Percentiles rank a stretch among this genome's conserved stretches.
Conservation (phyloP, 1,140 invertebrate species). For the Melipona quadrifasciata region DNA sequence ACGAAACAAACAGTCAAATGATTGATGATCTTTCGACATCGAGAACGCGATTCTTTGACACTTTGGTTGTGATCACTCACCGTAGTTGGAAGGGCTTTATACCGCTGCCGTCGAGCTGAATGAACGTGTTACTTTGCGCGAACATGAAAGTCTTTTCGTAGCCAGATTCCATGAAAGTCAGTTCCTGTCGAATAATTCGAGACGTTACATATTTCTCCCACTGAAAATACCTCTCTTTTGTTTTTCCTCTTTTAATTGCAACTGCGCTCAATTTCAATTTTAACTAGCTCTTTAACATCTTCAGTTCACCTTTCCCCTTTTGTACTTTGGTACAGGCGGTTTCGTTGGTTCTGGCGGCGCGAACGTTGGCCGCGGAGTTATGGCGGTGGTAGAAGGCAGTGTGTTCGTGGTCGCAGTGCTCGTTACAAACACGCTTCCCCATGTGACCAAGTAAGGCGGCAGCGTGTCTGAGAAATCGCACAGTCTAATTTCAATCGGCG, state of each 20-base stretch:
- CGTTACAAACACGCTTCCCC: slow-evolving; percentile 78
- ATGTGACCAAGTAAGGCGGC: slow-evolving; percentile 80
- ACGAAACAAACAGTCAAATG: too few species aligned
- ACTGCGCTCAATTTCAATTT: too few species aligned
- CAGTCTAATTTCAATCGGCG: background rate
- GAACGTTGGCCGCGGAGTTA: slow-evolving; percentile 77
- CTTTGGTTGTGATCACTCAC: slow-evolving; percentile 76
- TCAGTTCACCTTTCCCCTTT: slow-evolving; percentile 83
- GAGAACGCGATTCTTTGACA: background rate
- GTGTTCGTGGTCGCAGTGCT: slow-evolving; percentile 78
- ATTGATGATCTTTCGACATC: too few species aligned
- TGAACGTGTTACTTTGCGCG: slow-evolving; percentile 92
- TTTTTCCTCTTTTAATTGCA: background rate
- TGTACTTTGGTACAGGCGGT: slow-evolving; percentile 86
- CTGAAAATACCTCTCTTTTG: background rate
- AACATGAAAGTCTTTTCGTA: slow-evolving; percentile 92
- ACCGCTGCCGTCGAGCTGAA: slow-evolving; percentile 92
- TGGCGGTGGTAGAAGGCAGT: slow-evolving; percentile 77
- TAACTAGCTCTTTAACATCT: too few species aligned
- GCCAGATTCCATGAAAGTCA: slow-evolving; percentile 92
- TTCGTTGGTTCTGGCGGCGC: slow-evolving; percentile 78
- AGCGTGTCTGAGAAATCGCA: slow-evolving; percentile 78
- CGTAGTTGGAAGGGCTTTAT: slow-evolving; percentile 93
- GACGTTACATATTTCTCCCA: background rate
- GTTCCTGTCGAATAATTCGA: slow-evolving; percentile 78